These are phyloP conservation scores for Macropodus opercularis DNA, from an alignment of 2,797 vertebrate genomes.

Conservation along the genomic window DNA sequence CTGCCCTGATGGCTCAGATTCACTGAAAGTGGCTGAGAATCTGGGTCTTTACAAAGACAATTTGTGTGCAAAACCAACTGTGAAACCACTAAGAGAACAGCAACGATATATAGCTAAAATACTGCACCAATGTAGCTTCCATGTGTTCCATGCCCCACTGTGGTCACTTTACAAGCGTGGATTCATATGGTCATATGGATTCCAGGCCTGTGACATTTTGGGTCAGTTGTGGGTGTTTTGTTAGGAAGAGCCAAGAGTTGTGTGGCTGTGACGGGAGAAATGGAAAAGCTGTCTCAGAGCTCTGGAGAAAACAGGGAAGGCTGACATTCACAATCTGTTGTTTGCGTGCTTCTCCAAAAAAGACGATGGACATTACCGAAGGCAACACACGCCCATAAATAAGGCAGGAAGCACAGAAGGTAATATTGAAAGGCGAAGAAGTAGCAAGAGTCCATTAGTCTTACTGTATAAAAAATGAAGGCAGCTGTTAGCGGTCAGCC, in stretches of 20 bases:
- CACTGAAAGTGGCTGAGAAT: neutral
- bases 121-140: slow-evolving; percentile 44
- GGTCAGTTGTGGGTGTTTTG: slow-evolving; percentile 68
- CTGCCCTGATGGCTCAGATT: slow-evolving; percentile 29
- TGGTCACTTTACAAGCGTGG: slow-evolving; percentile 64
- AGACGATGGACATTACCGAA: slow-evolving; percentile 72
- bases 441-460: slow-evolving; percentile 78
- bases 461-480: slow-evolving; percentile 85
- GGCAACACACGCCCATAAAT: slow-evolving; percentile 75
- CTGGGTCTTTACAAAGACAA: neutral
- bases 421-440: slow-evolving; percentile 66
- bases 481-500: slow-evolving; percentile 56
- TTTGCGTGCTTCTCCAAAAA: slow-evolving; percentile 57
- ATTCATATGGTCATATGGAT: slow-evolving; percentile 62
- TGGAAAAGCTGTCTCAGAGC: slow-evolving; percentile 66
- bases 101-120: slow-evolving; percentile 43
- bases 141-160: slow-evolving; percentile 49
- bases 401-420: slow-evolving; percentile 62
- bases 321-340: slow-evolving; percentile 37
- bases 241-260: slow-evolving; percentile 42
- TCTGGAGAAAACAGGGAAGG: slow-evolving; percentile 12
- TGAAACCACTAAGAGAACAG: slow-evolving; percentile 43
- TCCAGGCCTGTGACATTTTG: slow-evolving; percentile 54
- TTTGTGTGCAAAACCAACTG: slow-evolving; percentile 34
- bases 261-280: slow-evolving; percentile 27